Percentiles rank a stretch among this genome's conserved stretches.
These are phyloP conservation scores for Eubasilissa regina DNA, from an alignment of 1,140 invertebrate genomes.

Conservation along the genomic window DNA sequence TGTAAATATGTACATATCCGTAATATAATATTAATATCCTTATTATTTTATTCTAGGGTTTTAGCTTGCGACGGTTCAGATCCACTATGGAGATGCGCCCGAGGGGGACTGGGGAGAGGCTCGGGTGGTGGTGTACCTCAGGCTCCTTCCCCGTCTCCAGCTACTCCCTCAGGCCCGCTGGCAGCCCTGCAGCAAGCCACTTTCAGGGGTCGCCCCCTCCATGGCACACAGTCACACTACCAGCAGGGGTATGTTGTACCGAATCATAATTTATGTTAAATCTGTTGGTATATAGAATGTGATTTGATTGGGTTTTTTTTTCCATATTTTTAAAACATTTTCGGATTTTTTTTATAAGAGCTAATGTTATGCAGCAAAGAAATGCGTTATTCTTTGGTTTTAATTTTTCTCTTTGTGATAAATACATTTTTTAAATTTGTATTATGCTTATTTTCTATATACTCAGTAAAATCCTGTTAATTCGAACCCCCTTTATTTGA, in stretches of 20 bases:
- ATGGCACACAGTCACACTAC: conserved; percentile 47
- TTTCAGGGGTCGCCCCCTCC: conserved; percentile 36
- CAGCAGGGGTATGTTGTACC: conserved; percentile 53
- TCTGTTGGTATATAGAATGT: no score
- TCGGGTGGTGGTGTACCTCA: conserved; percentile 25
- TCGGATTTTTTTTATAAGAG: no score
- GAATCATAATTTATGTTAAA: no score
- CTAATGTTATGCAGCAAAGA: no score
- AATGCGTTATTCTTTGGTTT: no score
- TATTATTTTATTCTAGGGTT: conserved; percentile 47
- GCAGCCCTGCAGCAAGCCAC: conserved; percentile 50
- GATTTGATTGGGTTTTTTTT: no score
- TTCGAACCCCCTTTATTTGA: no score
- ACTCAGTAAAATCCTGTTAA: no score
- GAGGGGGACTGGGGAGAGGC: conserved; percentile 44
- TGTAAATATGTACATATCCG: background rate
- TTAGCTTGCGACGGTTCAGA: conserved; percentile 55
- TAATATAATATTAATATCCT: conserved; percentile 22
- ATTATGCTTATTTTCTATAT: no score
- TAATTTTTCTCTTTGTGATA: no score
- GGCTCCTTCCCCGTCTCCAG: background rate
- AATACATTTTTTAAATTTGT: no score
- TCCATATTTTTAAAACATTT: no score
- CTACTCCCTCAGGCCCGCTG: conserved; percentile 14
- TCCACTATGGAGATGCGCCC: conserved; percentile 54